phyloP scores from a whole-genome alignment of 2,797 vertebrate genomes.

The Rhynchonycteris naso region DNA sequence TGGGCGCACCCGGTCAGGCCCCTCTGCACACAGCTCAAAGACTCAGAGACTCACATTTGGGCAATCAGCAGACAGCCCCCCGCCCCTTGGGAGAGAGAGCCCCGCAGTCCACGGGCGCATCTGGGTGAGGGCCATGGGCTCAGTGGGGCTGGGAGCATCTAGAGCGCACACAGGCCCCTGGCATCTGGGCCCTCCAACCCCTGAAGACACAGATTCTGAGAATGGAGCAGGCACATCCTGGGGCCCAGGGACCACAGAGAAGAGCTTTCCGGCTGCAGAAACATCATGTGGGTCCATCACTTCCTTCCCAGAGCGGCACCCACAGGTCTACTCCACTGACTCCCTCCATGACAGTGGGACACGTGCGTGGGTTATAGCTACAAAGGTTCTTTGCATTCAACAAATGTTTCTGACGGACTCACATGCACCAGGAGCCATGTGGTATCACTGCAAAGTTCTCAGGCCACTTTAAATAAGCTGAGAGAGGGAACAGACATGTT shows the following conservation, averaged over 20 bases:
- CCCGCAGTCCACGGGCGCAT: rapidly evolving
- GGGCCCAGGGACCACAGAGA: neutral
- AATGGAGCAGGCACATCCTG: neutral
- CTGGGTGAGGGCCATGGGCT: neutral
- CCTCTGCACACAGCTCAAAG: rapidly evolving
- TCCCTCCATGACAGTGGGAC: rapidly evolving
- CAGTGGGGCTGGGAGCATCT: rapidly evolving
- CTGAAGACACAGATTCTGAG: rapidly evolving
- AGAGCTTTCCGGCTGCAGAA: rapidly evolving
- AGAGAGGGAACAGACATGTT: rapidly evolving
- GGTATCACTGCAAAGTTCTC: neutral
- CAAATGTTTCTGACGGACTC: rapidly evolving
- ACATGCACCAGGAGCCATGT: neutral
- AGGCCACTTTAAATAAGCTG: neutral
- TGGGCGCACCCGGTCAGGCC: neutral
- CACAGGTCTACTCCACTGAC: rapidly evolving
- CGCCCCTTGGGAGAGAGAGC: neutral
- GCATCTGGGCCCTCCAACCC: rapidly evolving
- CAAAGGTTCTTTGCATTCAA: rapidly evolving
- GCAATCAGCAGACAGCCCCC: rapidly evolving
- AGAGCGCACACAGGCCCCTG: neutral
- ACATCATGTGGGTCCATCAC: rapidly evolving
- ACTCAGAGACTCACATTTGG: no score
- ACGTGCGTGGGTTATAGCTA: rapidly evolving
- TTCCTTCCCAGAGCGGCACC: rapidly evolving